Evolutionary conservation across 2,113 vertebrate species (phyloP).

Genomic region (Gopherus flavomarginatus): DNA sequence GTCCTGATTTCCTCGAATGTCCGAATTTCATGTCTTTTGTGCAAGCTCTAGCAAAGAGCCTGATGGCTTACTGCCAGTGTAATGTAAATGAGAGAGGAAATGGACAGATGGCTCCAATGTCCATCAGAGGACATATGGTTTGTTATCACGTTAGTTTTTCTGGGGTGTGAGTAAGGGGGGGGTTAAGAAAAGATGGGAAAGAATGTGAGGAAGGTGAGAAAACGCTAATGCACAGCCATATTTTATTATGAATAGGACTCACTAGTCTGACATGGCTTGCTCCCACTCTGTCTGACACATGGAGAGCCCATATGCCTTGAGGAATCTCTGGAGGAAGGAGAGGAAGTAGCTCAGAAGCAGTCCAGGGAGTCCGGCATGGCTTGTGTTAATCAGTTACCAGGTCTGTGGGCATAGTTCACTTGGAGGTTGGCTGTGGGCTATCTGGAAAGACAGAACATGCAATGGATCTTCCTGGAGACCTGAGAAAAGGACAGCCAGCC

Average conservation of each 20-base stretch:
- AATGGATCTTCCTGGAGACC: neutral
- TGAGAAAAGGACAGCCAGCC: neutral
- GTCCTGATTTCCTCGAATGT: neutral
- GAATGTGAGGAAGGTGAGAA: neutral
- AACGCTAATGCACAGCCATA: neutral
- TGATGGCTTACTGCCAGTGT: neutral
- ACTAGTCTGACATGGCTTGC: neutral
- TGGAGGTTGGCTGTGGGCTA: neutral
- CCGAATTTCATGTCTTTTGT: neutral
- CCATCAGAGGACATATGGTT: neutral
- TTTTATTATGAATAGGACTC: neutral
- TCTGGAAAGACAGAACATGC: neutral
- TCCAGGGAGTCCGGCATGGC: neutral
- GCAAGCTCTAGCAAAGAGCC: neutral
- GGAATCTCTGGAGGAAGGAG: neutral
- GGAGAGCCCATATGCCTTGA: neutral
- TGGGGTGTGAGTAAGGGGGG: neutral
- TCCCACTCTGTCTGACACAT: neutral
- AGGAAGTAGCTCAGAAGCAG: neutral
- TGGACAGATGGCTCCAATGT: neutral
- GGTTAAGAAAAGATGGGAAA: neutral
- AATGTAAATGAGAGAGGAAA: neutral
- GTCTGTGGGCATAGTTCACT: slow-evolving; percentile 6
- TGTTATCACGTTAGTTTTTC: neutral
- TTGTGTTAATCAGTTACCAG: neutral